Base-by-base conservation (phyloP, 2,113 vertebrate genomes). In the Grus americana region DNA sequence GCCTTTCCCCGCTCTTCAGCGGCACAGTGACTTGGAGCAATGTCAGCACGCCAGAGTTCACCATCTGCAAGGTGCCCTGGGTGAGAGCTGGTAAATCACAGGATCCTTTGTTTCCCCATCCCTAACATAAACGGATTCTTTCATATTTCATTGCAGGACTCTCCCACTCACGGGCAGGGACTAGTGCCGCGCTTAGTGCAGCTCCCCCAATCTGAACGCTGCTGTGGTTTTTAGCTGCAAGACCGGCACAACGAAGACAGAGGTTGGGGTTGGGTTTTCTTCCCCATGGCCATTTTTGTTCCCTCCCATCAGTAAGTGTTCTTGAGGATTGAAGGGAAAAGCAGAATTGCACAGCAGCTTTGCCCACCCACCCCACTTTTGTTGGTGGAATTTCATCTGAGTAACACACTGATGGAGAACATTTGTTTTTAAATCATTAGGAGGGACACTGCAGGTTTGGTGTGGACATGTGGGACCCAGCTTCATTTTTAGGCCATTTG, bases 391-490 rank as follows among this genome's bases (percentile, higher is more conserved):
- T 52, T 12, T 54, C 27, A 19, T 32, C 50, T 15, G 36, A 26
- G 6, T 18, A 36, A n/a, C 36, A 27, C 6, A 6, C 10, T 13
- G 65, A 34, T 10, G 15, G 55, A 58, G 46, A 89, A 36, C 5
- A 23, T 10, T 5, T 2, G 10, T 34, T 70, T 92, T 32, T 38
- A 46, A 68, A 2, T n/a, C 22, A 44, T 40, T 65, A 7, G 46
- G 86, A 57, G 24, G n/a, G 63, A 21, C 15, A 10, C 15, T 4
- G 59, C 59, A 66, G 54, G 13, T 57, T 44, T n/a, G 19, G 18
- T 18, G 14, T 15, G 54, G 80, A 70, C n/a, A 36, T 20, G 6
- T 1, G 24, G n/a, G 49, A 72, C 10, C 23, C 0, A 0, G 7
- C 1, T 34, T 47, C 57, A 29, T 34, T 72, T 46, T 58, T 40